Evolutionary conservation across 1,140 invertebrate species (phyloP), one percentile per base, ranked within the genome.

Genomic region (Pseudachorutes palmiensis): DNA sequence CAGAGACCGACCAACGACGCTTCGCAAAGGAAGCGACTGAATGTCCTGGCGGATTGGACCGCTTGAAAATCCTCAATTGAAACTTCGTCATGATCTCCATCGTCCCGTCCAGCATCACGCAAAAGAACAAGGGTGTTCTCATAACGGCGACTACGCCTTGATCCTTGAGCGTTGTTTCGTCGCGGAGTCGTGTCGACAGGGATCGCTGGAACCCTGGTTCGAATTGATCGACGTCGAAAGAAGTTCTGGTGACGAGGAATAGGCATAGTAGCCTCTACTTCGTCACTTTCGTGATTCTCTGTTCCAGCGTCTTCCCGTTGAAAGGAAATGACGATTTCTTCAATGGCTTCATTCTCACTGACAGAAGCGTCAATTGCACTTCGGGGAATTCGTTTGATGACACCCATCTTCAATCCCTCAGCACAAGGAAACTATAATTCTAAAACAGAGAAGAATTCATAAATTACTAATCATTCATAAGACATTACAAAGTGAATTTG

Each of bases 11-110:
- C 12, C 41, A 67, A 64, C 2, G 57, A 32, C 0, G 41, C 30
- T 14, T 62, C 45, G 29, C 59, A 30, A 3, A 70, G 57, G 1
- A 70, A 60, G 36, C 33, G 41, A 19, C 49, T 48, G 41, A 70
- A 70, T 2, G 65, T 55, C 2, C 69, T 31, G 0, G 61, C 14
- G 1, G 62, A n/a, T 12, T 29, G 31, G 16, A 41, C 29, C 0
- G 55, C 45, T 0, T 60, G 5, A 5, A 70, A 62, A 64, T 70
- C 69, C 30, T 67, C 65, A 62, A 70, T 70, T 0, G 69, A 67
- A 16, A 70, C 65, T 67, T 70, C 69, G 2, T 58, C 65, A n/a
- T 51, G 55, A 19, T 67, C 69, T 14, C 30, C 33, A 36, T 70
- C 69, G 19, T 67, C 62, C n/a, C 62, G 31, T 22, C 49, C 55